Evolutionary conservation across 2,113 vertebrate genomes (phyloP).

Genomic region (Coreoperca whiteheadi): DNA sequence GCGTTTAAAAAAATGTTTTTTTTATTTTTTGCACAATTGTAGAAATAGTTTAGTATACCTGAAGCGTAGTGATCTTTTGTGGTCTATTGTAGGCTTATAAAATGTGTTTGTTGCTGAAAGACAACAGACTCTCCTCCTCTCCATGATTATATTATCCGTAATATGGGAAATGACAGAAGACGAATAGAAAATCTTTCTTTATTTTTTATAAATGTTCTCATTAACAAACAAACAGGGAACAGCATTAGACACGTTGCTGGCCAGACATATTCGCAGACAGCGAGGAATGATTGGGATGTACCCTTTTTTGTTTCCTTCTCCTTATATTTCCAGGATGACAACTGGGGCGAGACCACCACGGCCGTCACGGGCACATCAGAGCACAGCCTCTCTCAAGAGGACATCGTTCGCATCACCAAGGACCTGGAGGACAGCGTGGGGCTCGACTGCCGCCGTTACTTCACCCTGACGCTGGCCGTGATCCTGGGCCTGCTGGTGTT

Average conservation of each 20-base stretch:
- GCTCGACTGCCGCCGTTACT: slow-evolving; percentile 89
- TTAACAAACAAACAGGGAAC: no score
- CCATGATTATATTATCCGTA: no score
- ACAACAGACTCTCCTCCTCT: no score
- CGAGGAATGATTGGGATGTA: background rate
- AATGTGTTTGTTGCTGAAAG: no score
- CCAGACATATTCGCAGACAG: background rate
- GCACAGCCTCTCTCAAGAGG: slow-evolving; percentile 97
- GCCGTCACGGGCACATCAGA: slow-evolving; percentile 97
- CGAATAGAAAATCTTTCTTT: no score
- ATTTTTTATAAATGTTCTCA: no score
- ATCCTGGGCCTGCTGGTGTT: slow-evolving; percentile 91
- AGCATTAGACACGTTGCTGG: no score
- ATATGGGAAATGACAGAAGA: no score
- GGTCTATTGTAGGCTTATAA: no score
- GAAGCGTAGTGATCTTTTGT: background rate
- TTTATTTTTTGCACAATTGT: background rate
- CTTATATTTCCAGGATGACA: slow-evolving; percentile 89
- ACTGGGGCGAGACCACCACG: slow-evolving; percentile 98
- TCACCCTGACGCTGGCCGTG: slow-evolving; percentile 87
- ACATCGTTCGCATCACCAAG: slow-evolving; percentile 94
- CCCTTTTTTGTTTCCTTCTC: background rate
- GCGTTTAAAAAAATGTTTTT: background rate
- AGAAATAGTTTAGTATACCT: background rate
- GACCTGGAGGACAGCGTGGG: slow-evolving; percentile 92